Evolutionary conservation across 2,888 invertebrate species (phyloP).

Genomic region (Xylota sylvarum): DNA sequence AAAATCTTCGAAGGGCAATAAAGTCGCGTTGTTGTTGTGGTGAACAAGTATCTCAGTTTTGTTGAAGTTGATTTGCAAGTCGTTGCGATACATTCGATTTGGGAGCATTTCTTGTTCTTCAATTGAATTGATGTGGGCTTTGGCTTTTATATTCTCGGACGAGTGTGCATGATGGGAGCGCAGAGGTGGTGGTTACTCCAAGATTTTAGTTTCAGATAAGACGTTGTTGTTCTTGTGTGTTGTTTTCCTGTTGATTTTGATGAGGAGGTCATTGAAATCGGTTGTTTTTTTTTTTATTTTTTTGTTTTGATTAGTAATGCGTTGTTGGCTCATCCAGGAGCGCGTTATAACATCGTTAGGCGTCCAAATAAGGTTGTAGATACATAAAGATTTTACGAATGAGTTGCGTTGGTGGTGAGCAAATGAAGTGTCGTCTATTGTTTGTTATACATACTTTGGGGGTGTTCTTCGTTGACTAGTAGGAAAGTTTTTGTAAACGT

Average conservation of each 20-base stretch:
- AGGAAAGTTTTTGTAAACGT: too few species aligned
- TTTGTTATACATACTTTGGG: too few species aligned
- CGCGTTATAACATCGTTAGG: neutral
- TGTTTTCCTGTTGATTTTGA: neutral
- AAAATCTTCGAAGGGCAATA: conserved; percentile 29
- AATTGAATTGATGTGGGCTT: conserved; percentile 39
- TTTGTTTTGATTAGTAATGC: conserved; percentile 3
- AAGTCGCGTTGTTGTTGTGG: conserved; percentile 12
- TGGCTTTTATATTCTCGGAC: conserved; percentile 5
- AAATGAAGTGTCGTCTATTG: too few species aligned
- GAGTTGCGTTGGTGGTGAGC: neutral
- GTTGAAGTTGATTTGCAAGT: conserved; percentile 37
- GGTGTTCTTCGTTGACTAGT: too few species aligned
- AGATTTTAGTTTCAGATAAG: conserved; percentile 26
- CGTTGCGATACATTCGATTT: conserved; percentile 10
- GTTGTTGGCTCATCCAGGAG: neutral
- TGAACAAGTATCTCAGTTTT: neutral
- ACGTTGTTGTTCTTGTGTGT: conserved; percentile 2
- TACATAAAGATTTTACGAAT: neutral
- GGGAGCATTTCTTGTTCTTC: conserved; percentile 14
- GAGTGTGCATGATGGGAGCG: conserved; percentile 4
- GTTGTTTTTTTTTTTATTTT: neutral
- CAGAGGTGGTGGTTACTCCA: conserved; percentile 28
- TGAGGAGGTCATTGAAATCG: conserved; percentile 36
- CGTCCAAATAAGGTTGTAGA: conserved; percentile 10